phyloP scores from a whole-genome alignment of 2,113 vertebrate species.

The Candoia aspera region DNA sequence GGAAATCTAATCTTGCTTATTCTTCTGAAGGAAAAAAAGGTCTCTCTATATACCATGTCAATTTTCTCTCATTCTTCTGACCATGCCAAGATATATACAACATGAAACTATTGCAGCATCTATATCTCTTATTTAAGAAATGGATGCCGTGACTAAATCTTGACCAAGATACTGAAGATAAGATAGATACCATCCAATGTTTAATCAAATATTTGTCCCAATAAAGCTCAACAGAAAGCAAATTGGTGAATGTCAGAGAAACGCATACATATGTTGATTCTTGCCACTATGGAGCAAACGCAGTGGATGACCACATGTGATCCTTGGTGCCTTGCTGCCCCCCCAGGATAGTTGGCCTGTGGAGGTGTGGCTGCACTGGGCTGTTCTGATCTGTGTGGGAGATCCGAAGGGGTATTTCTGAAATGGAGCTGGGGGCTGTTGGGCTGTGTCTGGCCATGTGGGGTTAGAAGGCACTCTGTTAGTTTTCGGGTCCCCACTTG shows the following conservation, averaged over 20 bases:
- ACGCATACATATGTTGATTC: background rate
- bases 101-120: background rate
- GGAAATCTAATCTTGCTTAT: constrained; percentile 23
- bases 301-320: background rate
- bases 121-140: fast-evolving
- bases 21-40: constrained; percentile 28
- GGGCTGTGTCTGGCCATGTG: background rate
- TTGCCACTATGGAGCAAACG: background rate
- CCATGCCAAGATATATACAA: background rate
- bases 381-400: background rate
- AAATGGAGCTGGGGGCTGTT: background rate
- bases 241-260: background rate
- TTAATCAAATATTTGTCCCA: background rate
- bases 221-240: background rate
- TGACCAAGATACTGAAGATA: background rate
- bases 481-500: background rate
- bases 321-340: background rate
- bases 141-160: background rate
- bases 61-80: background rate
- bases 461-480: background rate
- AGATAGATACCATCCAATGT: background rate
- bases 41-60: background rate
- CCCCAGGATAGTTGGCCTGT: background rate
- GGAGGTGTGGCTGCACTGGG: background rate
- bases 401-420: background rate